Percentiles rank a stretch among this genome's conserved stretches.
Conservation (phyloP, 2,113 vertebrate species). For the Phyllostomus hastatus region DNA sequence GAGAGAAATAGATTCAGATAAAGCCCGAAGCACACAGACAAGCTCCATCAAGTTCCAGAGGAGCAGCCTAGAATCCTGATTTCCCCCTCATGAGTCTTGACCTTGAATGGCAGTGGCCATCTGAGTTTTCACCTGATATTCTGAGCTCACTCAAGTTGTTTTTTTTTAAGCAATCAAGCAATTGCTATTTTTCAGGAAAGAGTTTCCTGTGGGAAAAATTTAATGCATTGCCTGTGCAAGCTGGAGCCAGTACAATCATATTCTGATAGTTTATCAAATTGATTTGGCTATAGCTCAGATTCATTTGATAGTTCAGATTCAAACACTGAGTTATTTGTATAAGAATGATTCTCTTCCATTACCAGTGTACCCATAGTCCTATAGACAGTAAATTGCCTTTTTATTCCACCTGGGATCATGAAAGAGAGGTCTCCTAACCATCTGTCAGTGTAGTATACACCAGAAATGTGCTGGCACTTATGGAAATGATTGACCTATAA, state of each 20-base stretch:
- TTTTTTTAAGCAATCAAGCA: slow-evolving; percentile 48
- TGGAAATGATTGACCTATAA: slow-evolving; percentile 80
- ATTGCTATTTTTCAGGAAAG: slow-evolving; percentile 65
- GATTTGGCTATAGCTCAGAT: slow-evolving; percentile 80
- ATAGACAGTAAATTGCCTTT: slow-evolving; percentile 81
- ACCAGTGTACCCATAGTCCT: slow-evolving; percentile 70
- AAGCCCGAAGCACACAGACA: neutral
- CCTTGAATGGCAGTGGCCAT: slow-evolving; percentile 41
- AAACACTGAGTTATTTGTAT: slow-evolving; percentile 81
- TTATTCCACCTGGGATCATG: slow-evolving; percentile 75
- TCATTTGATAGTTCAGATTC: slow-evolving; percentile 82
- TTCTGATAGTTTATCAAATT: slow-evolving; percentile 81
- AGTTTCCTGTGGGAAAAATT: slow-evolving; percentile 69
- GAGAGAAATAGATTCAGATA: neutral
- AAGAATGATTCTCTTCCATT: slow-evolving; percentile 81
- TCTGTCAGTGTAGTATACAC: slow-evolving; percentile 67
- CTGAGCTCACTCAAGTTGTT: slow-evolving; percentile 25
- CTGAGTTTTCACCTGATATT: slow-evolving; percentile 40
- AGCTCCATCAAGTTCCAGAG: neutral
- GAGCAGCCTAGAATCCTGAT: neutral
- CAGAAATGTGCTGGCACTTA: slow-evolving; percentile 73
- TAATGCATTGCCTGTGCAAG: slow-evolving; percentile 74
- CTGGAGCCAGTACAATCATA: slow-evolving; percentile 67
- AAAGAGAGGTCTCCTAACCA: slow-evolving; percentile 73
- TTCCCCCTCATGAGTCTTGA: neutral